Conservation (phyloP, 2,797 vertebrate genomes). For the Acanthornis magna region DNA sequence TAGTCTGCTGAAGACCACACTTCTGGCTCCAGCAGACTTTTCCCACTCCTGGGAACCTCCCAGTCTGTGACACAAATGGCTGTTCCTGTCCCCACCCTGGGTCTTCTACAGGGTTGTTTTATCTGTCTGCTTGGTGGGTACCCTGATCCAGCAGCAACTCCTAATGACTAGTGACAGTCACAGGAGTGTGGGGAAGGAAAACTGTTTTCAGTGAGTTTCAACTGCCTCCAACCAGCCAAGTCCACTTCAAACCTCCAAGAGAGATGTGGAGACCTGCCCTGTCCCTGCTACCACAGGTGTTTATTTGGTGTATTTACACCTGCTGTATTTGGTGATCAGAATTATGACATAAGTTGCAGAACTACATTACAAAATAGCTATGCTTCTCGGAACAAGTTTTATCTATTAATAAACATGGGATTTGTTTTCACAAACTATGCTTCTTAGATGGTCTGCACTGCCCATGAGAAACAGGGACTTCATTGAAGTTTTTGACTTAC, state of each 20-base stretch:
- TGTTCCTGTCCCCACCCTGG: fast-evolving
- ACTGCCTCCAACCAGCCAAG: neutral
- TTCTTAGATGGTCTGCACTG: neutral
- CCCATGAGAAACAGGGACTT: neutral
- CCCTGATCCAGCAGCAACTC: fast-evolving
- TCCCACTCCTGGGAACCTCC: neutral
- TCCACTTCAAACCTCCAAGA: fast-evolving
- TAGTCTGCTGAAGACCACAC: neutral
- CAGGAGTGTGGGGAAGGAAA: neutral
- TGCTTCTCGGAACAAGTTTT: neutral
- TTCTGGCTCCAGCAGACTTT: neutral
- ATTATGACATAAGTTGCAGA: neutral
- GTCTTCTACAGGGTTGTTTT: too few relatives aligned
- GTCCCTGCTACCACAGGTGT: too few relatives aligned
- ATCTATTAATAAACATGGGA: neutral
- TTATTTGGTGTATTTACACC: neutral
- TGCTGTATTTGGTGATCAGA: neutral
- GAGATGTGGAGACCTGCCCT: neutral
- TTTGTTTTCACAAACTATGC: neutral
- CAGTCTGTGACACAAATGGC: fast-evolving
- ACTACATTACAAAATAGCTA: neutral
- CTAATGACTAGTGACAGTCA: fast-evolving
- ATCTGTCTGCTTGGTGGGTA: too few relatives aligned
- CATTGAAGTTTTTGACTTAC: neutral
- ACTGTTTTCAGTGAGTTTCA: fast-evolving